Evolutionary conservation across 2,113 vertebrate genomes (phyloP).

Genomic region (Hippotragus niger): DNA sequence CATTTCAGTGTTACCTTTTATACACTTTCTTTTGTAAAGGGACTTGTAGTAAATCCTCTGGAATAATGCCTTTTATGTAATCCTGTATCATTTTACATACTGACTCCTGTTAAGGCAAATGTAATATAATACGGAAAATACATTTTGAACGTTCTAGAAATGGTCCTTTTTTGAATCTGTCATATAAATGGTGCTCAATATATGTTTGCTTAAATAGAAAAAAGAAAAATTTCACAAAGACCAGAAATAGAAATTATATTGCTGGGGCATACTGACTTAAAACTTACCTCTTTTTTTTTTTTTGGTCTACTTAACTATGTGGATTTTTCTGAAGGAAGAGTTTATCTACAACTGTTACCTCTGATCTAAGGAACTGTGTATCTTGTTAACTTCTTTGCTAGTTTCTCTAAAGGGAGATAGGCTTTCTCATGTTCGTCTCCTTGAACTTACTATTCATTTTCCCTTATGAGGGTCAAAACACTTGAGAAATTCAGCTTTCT

Average conservation of each 20-base stretch:
- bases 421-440: not conserved
- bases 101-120: not conserved
- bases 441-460: not conserved
- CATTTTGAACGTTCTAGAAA: not conserved
- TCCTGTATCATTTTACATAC: not conserved
- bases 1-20: not conserved
- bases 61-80: not conserved
- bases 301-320: not conserved
- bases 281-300: not conserved
- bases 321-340: not conserved
- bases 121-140: not conserved
- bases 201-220: not conserved
- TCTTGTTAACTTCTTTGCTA: not conserved
- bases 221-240: not conserved
- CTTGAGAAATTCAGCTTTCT: constrained; percentile 59
- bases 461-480: not conserved
- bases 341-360: not conserved
- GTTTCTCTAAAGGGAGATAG: not conserved
- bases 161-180: not conserved
- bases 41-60: not conserved
- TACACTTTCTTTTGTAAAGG: not conserved
- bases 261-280: not conserved
- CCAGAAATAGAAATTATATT: not conserved
- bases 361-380: not conserved
- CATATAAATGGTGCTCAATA: not conserved